Conservation (phyloP, 2,888 invertebrate genomes). For the Seira sanloemensis region DNA sequence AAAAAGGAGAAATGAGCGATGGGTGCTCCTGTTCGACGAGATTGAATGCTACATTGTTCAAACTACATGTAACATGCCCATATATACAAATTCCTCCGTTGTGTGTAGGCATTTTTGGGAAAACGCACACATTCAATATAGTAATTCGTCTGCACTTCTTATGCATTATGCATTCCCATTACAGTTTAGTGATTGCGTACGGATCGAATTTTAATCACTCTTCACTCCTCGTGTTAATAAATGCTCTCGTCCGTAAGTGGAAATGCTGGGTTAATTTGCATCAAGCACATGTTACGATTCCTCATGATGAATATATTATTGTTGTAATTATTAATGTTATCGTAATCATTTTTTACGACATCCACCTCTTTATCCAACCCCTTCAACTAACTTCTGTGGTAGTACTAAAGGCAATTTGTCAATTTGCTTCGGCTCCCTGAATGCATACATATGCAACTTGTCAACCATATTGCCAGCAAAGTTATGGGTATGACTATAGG, state of each 20-base stretch:
- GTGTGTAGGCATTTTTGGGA: constrained; percentile 4
- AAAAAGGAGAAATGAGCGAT: constrained; percentile 60
- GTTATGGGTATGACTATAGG: not conserved
- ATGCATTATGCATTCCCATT: constrained; percentile 12
- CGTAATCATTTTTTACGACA: not conserved
- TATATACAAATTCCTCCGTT: constrained; percentile 16
- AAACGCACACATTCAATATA: not conserved
- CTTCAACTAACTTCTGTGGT: constrained; percentile 2
- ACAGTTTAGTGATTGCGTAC: constrained; percentile 2
- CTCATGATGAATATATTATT: constrained; percentile 20
- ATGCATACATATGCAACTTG: too few relatives aligned
- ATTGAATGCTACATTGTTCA: constrained; percentile 25
- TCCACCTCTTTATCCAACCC: not conserved
- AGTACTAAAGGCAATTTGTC: constrained; percentile 4
- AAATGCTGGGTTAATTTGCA: constrained; percentile 57
- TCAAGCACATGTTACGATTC: constrained; percentile 32
- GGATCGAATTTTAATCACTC: constrained; percentile 63
- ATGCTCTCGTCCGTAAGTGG: constrained; percentile 20
- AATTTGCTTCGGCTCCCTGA: not conserved
- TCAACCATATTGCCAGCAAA: not conserved
- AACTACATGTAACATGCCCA: constrained; percentile 40
- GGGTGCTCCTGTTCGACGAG: constrained; percentile 40
- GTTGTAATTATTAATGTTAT: constrained; percentile 3
- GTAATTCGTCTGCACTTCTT: constrained; percentile 2
- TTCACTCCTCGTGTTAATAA: constrained; percentile 14